phyloP scores from a whole-genome alignment of 30 jellyfish, hydroid and myxozoan species.

The Hydra vulgaris region DNA sequence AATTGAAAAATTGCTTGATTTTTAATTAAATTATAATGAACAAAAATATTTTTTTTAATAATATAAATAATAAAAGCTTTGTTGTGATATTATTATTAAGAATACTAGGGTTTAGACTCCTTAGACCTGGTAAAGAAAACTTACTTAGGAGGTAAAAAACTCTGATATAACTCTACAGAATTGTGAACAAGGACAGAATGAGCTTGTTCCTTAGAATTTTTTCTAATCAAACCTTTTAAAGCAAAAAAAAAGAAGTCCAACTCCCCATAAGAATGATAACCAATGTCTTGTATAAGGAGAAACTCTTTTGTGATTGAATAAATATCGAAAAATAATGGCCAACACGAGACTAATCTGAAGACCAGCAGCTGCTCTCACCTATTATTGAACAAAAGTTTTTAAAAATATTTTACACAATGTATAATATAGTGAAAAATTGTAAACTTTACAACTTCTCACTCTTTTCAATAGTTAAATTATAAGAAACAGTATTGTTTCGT shows the following conservation, averaged over 20 bases:
- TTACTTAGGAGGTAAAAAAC: too few species aligned
- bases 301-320: background rate
- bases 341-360: constrained; percentile 1
- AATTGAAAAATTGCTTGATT: too few species aligned
- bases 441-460: too few species aligned
- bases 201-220: background rate
- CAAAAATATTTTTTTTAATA: too few species aligned
- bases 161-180: too few species aligned
- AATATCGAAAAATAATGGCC: background rate
- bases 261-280: constrained; percentile 16
- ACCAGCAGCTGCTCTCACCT: background rate
- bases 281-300: constrained; percentile 15
- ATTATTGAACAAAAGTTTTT: background rate
- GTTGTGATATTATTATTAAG: too few species aligned
- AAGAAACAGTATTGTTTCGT: too few species aligned
- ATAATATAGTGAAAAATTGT: background rate
- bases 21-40: too few species aligned
- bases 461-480: too few species aligned
- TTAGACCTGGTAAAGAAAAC: too few species aligned
- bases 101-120: too few species aligned
- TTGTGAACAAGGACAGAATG: background rate
- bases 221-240: background rate
- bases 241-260: background rate
- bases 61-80: too few species aligned
- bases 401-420: background rate